Evolutionary conservation across 2,113 vertebrate species (phyloP).

Genomic region (Myrmecophaga tridactyla): DNA sequence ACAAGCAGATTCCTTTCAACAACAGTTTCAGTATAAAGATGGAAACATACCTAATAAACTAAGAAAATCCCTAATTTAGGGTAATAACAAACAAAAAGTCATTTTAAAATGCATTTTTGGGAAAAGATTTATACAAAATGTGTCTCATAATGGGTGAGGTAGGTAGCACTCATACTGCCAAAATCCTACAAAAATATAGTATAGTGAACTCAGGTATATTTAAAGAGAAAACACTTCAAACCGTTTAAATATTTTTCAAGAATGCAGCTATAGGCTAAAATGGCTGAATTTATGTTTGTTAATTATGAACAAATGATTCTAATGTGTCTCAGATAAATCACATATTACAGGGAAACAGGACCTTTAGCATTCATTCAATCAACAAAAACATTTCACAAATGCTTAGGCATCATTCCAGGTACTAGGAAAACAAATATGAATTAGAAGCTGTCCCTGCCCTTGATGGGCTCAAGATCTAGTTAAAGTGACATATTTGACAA

Average conservation of each 20-base stretch:
- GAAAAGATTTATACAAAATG: background rate
- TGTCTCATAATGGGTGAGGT: background rate
- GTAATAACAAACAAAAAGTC: constrained; percentile 33
- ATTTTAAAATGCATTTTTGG: constrained; percentile 8
- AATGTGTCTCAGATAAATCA: constrained; percentile 10
- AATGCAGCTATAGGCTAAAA: background rate
- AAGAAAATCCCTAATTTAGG: background rate
- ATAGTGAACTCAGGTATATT: background rate
- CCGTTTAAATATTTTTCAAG: background rate
- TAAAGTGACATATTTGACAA: background rate
- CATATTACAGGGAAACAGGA: background rate
- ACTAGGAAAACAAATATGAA: background rate
- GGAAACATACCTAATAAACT: background rate
- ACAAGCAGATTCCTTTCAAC: background rate
- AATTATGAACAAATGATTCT: background rate
- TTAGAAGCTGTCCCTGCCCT: background rate
- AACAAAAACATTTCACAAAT: background rate
- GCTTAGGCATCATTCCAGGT: background rate
- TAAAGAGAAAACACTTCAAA: constrained; percentile 14
- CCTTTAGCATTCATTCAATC: background rate
- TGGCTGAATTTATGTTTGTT: background rate
- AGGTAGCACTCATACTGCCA: background rate
- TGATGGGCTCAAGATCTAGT: background rate
- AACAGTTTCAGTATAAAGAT: background rate
- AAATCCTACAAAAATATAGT: constrained; percentile 6